Percentiles rank a stretch among this genome's conserved stretches.
These are phyloP conservation scores for Drosophila mimetica DNA, from an alignment of 2,888 invertebrate species.

Conservation along the genomic window DNA sequence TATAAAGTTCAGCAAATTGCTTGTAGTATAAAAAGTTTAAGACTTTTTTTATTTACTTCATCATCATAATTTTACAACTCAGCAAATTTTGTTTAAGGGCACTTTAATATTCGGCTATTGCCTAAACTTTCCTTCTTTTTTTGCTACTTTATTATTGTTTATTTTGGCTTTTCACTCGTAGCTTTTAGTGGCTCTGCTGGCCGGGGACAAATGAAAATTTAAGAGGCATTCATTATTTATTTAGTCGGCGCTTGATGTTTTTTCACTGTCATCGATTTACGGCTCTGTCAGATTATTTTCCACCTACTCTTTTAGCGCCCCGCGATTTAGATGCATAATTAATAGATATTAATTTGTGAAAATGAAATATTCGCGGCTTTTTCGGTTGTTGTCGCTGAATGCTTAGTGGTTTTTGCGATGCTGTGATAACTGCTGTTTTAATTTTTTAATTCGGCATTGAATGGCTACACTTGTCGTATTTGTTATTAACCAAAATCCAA, in stretches of 20 bases:
- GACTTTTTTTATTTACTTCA: neutral
- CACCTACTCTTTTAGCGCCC: neutral
- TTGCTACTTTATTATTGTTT: constrained; percentile 15
- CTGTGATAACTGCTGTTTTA: neutral
- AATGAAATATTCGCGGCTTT: constrained; percentile 49
- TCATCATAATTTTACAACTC: neutral
- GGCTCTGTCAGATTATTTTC: constrained; percentile 8
- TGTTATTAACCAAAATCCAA: constrained; percentile 37
- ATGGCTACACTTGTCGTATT: constrained; percentile 2
- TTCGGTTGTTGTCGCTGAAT: constrained; percentile 7
- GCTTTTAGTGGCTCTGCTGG: constrained; percentile 30
- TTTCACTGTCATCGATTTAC: constrained; percentile 26
- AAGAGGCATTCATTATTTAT: constrained; percentile 67
- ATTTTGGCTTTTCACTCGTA: constrained; percentile 4
- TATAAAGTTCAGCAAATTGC: neutral
- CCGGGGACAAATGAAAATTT: constrained; percentile 63
- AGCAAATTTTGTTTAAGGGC: neutral
- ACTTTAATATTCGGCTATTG: constrained; percentile 7
- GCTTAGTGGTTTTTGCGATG: constrained; percentile 17
- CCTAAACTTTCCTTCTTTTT: neutral
- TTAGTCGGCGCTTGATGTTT: constrained; percentile 26
- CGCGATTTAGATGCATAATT: constrained; percentile 44
- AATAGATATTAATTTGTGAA: constrained; percentile 57
- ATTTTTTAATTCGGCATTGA: neutral
- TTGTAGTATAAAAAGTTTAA: neutral